Conservation (phyloP, 2,797 vertebrate genomes). For the Synaphobranchus kaupii region DNA sequence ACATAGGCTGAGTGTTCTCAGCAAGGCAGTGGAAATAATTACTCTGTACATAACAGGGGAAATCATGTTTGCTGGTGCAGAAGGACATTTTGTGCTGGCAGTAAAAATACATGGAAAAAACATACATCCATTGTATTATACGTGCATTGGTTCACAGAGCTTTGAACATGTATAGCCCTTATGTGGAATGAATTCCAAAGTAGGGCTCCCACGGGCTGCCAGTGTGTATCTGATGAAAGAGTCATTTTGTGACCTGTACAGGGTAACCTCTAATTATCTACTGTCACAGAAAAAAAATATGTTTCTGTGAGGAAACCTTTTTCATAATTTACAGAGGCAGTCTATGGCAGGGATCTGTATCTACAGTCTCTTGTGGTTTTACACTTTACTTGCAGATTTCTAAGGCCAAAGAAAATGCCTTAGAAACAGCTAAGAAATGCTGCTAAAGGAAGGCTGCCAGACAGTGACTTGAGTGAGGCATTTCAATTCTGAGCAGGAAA, state of each 20-base stretch:
- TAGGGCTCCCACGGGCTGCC: not conserved
- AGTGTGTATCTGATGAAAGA: not conserved
- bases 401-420: not conserved
- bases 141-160: not conserved
- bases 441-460: not conserved
- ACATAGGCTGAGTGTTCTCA: conserved; percentile 24
- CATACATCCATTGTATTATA: not conserved
- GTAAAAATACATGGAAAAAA: not conserved
- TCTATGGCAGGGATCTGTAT: not conserved
- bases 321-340: conserved; percentile 1
- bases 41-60: conserved; percentile 5
- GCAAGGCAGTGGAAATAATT: conserved; percentile 24
- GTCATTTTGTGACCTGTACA: not conserved
- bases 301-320: conserved; percentile 5
- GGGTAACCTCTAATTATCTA: not conserved
- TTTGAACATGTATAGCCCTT: not conserved
- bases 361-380: not conserved
- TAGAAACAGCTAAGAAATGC: not conserved
- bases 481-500: not conserved
- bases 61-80: conserved; percentile 1
- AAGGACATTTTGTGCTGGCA: conserved; percentile 8
- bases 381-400: not conserved
- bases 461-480: not conserved
- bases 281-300: not conserved
- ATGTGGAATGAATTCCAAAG: not conserved